Conservation (phyloP, 2,113 vertebrate species). For the Rhizomys pruinosus region DNA sequence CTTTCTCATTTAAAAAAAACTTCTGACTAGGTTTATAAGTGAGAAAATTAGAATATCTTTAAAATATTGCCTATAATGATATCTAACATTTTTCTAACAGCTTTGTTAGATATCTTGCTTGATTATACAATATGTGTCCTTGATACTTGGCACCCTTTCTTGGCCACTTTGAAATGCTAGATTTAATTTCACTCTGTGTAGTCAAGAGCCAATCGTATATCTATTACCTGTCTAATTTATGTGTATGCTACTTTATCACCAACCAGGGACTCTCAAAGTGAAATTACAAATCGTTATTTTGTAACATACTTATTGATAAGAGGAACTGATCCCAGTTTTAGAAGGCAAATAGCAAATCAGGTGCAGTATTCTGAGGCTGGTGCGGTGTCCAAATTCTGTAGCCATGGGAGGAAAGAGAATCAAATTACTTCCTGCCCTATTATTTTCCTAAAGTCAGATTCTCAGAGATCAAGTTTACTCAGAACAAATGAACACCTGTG, state of each 20-base stretch:
- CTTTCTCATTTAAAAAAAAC: neutral
- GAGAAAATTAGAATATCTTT: neutral
- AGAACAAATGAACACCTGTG: slow-evolving; percentile 29
- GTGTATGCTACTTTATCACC: neutral
- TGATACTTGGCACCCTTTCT: neutral
- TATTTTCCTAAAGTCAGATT: slow-evolving; percentile 38
- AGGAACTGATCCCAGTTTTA: neutral
- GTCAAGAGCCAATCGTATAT: neutral
- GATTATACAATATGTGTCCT: neutral
- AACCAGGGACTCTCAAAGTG: neutral
- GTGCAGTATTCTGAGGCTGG: neutral
- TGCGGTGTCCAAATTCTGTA: neutral
- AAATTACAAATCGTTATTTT: neutral
- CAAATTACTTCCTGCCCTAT: neutral
- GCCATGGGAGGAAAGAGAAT: neutral
- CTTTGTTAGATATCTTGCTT: neutral
- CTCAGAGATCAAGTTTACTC: slow-evolving; percentile 46
- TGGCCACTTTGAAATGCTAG: neutral
- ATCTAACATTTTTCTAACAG: neutral
- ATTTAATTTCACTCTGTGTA: neutral
- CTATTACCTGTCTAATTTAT: neutral
- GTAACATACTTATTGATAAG: neutral
- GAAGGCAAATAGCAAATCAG: neutral
- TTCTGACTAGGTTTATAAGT: neutral
- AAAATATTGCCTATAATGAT: neutral